A percentile compares a stretch with the other conserved stretches of the same genome.
Conservation (phyloP, 92 coral and sea anemone species). For the Palythoa grandiflora region DNA sequence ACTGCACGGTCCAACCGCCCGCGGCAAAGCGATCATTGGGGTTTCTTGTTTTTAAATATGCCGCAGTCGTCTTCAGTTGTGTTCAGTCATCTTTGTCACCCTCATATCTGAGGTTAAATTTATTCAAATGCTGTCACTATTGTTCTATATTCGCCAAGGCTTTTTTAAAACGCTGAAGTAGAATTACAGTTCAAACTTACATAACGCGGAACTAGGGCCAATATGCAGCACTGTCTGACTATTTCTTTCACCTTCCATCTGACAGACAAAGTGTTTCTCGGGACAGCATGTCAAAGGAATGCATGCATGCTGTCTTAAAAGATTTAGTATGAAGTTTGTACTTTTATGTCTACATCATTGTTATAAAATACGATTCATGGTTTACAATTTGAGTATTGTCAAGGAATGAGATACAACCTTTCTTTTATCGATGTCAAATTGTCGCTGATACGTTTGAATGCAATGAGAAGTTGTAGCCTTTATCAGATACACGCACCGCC, state of each 20-base stretch:
- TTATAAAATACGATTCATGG: background rate
- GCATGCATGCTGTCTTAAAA: background rate
- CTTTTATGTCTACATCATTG: background rate
- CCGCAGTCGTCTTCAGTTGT: background rate
- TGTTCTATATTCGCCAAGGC: background rate
- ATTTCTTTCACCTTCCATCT: background rate
- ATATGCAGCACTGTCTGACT: background rate
- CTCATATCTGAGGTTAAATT: background rate
- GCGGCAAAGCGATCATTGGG: conserved; percentile 19
- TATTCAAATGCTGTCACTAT: conserved; percentile 5
- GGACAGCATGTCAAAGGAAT: background rate
- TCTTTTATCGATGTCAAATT: conserved; percentile 33
- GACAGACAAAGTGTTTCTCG: background rate
- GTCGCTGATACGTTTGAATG: conserved; percentile 14
- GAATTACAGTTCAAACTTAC: background rate
- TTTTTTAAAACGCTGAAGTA: background rate
- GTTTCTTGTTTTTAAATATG: background rate
- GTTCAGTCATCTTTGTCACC: background rate
- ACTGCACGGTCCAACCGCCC: conserved; percentile 14
- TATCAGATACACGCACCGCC: conserved; percentile 31
- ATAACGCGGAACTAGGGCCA: background rate
- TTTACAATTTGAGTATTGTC: conserved; percentile 14
- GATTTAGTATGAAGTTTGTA: background rate
- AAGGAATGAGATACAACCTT: background rate
- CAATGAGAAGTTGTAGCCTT: conserved; percentile 24